Base-by-base conservation (phyloP, 2,888 invertebrate species). In the Plemyria rubiginata region DNA sequence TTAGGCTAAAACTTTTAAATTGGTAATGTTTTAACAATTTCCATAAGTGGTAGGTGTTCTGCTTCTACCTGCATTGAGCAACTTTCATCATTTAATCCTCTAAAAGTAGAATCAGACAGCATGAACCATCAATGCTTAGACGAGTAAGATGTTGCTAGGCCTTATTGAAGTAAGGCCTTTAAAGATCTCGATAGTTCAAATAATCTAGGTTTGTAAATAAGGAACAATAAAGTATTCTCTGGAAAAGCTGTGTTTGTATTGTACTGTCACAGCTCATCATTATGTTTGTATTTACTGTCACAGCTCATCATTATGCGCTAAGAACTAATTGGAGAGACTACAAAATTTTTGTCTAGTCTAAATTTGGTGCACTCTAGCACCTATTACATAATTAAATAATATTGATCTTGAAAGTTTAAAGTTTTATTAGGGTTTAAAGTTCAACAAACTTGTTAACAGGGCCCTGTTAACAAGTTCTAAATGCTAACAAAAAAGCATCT, bases 21-120 rank as follows among this genome's bases (percentile, higher is more conserved):
- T 76, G 71, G 71, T 73, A 72, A 72, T 74, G 72, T 77, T 78
- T 77, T 68, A 77, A 77, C 36, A 73, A 70, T 60, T 63, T 68
- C 62, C 67, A 53, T 69, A 60, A 65, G 60, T 55, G 36, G 65
- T 64, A 71, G 70, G 60, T 62, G 58, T 67, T 67, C 51, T 68
- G 67, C 73, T 71, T 66, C 53, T 55, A 54, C 63, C 66, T 67
- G 59, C 61, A 66, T 66, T 62, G 52, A 67, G 50, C 55, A 66
- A 63, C 52, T 60, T 59, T 63, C 65, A 62, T 53, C 59, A 51
- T 56, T 65, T 48, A 56, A 11, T 51, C 45, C 46, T 64, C 48
- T 54, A 48, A 60, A 61, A 41, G 58, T 67, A 66, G 67, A 68
- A 53, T 64, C 60, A 62, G 22, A 46, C 32, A 60, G 62, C 65